These are phyloP conservation scores for Gadus macrocephalus DNA, from an alignment of 2,113 vertebrate species.

Conservation along the genomic window DNA sequence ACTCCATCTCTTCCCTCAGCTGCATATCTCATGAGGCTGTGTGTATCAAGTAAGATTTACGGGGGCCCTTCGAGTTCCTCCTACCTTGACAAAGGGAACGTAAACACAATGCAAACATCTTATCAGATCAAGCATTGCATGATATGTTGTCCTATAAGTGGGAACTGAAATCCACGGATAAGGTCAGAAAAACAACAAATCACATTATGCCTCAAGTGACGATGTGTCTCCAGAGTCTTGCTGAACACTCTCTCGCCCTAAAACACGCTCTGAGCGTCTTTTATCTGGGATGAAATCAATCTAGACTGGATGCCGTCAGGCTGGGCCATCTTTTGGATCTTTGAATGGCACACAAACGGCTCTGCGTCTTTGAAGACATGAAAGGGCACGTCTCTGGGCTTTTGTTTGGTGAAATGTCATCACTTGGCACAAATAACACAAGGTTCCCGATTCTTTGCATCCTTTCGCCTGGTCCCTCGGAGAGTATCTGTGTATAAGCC, in stretches of 20 bases:
- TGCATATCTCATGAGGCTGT: too few species aligned
- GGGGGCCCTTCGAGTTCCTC: too few species aligned
- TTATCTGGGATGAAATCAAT: constrained; percentile 52
- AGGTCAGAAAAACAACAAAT: constrained; percentile 5
- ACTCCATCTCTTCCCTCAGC: too few species aligned
- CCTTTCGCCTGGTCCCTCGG: constrained; percentile 42
- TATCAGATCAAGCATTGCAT: not conserved
- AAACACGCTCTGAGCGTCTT: constrained; percentile 40
- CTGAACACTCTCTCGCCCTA: constrained; percentile 16
- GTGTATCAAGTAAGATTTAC: too few species aligned
- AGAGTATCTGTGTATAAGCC: constrained; percentile 52
- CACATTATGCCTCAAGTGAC: constrained; percentile 4
- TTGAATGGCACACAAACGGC: constrained; percentile 57
- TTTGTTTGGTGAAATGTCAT: constrained; percentile 64
- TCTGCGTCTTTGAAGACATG: constrained; percentile 52
- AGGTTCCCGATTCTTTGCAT: constrained; percentile 46
- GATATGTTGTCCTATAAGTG: not conserved
- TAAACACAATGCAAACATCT: not conserved
- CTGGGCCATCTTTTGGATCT: constrained; percentile 33
- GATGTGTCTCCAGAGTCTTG: constrained; percentile 8
- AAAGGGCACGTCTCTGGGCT: constrained; percentile 44
- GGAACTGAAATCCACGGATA: not conserved
- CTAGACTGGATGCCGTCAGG: constrained; percentile 37
- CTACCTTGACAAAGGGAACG: not conserved
- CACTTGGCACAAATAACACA: constrained; percentile 44